phyloP scores from a whole-genome alignment of 1,140 invertebrate species.

The Drosophila bocki region DNA sequence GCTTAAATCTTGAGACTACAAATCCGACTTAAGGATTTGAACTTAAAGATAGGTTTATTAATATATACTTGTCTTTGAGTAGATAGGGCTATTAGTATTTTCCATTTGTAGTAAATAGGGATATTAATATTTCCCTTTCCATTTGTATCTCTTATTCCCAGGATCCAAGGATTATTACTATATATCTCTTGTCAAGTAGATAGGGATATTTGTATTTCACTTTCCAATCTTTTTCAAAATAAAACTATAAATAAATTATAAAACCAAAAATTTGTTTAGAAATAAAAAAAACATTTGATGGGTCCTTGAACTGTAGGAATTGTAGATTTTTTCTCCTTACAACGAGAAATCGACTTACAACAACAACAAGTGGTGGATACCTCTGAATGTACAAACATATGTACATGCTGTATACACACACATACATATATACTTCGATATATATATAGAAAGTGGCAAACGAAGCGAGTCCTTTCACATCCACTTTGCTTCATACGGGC shows the following conservation, averaged over 20 bases:
- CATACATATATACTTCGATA: neutral
- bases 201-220: neutral
- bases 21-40: no score
- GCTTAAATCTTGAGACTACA: neutral
- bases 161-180: neutral
- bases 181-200: neutral
- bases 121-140: neutral
- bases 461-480: slow-evolving; percentile 46
- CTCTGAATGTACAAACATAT: neutral
- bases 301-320: slow-evolving; percentile 5
- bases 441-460: slow-evolving; percentile 31
- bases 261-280: no score
- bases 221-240: neutral
- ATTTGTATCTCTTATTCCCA: neutral
- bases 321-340: neutral
- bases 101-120: no score
- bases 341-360: slow-evolving; percentile 14
- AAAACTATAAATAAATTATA: neutral
- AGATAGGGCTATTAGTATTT: neutral
- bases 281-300: neutral
- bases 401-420: neutral
- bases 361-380: slow-evolving; percentile 32
- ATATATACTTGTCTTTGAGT: neutral
- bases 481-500: slow-evolving; percentile 19
- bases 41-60: no score